phyloP scores from a whole-genome alignment of 1,140 invertebrate species.

The Zaprionus gabonicus region DNA sequence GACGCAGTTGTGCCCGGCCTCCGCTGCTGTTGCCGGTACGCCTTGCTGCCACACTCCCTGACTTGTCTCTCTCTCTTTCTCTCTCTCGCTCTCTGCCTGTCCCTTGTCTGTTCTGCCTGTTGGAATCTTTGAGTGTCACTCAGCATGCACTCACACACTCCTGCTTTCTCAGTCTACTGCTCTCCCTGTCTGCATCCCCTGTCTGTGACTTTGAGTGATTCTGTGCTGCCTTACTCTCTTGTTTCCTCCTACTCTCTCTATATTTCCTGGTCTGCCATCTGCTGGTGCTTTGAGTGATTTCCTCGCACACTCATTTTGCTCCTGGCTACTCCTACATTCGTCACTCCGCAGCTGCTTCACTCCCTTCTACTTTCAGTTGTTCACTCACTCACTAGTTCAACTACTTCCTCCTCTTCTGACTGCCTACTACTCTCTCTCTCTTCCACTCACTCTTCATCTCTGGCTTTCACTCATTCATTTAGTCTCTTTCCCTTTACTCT shows the following conservation, averaged over 20 bases:
- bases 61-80: too few relatives aligned
- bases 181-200: too few relatives aligned
- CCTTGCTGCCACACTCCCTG: too few relatives aligned
- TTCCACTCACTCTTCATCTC: background rate
- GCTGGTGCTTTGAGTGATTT: conserved; percentile 52
- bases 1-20: background rate
- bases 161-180: too few relatives aligned
- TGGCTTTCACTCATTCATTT: too few relatives aligned
- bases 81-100: too few relatives aligned
- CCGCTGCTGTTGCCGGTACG: too few relatives aligned
- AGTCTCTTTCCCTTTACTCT: background rate
- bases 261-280: background rate
- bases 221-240: background rate
- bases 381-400: background rate
- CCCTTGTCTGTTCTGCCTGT: too few relatives aligned
- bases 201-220: conserved; percentile 39
- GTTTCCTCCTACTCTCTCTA: background rate
- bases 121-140: too few relatives aligned
- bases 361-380: background rate
- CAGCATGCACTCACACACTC: too few relatives aligned
- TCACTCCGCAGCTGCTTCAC: background rate
- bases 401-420: background rate
- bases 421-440: background rate
- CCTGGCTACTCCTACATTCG: background rate
- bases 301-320: conserved; percentile 25